phyloP scores from a whole-genome alignment of 2,113 vertebrate species.

The Cochlearius cochlearius region DNA sequence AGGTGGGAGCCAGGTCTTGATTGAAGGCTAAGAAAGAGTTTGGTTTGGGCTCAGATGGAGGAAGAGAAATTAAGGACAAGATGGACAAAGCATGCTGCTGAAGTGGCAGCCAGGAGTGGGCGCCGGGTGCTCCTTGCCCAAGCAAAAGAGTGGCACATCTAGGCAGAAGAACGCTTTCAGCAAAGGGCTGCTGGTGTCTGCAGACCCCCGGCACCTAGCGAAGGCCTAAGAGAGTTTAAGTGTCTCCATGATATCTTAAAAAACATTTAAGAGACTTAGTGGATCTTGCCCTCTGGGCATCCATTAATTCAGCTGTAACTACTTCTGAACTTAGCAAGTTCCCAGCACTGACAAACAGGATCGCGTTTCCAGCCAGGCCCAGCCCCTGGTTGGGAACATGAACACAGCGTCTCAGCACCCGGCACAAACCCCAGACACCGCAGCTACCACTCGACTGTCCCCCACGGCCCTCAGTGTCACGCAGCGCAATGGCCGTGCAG shows the following conservation, averaged over 20 bases:
- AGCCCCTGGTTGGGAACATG: not conserved
- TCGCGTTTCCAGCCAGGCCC: not conserved
- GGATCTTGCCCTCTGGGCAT: not conserved
- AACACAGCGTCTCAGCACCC: not conserved
- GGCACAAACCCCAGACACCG: not conserved
- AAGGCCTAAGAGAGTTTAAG: not conserved
- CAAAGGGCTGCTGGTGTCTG: not conserved
- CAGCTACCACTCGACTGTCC: not conserved
- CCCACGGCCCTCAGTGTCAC: not conserved
- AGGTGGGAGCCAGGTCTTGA: not conserved
- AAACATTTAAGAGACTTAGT: not conserved
- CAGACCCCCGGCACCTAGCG: not conserved
- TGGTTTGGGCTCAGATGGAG: not conserved
- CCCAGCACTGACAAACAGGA: not conserved
- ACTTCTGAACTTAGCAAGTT: not conserved
- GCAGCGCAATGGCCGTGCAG: accelerated
- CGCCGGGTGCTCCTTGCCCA: not conserved
- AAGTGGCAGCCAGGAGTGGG: not conserved
- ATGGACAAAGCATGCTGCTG: no score
- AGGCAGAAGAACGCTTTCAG: not conserved
- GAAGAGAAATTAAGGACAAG: not conserved
- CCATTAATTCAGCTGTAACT: not conserved
- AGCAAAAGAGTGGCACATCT: not conserved
- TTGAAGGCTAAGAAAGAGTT: not conserved
- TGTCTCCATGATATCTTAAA: not conserved